Conservation (phyloP, 2,888 invertebrate genomes). For the Orgyia antiqua region DNA sequence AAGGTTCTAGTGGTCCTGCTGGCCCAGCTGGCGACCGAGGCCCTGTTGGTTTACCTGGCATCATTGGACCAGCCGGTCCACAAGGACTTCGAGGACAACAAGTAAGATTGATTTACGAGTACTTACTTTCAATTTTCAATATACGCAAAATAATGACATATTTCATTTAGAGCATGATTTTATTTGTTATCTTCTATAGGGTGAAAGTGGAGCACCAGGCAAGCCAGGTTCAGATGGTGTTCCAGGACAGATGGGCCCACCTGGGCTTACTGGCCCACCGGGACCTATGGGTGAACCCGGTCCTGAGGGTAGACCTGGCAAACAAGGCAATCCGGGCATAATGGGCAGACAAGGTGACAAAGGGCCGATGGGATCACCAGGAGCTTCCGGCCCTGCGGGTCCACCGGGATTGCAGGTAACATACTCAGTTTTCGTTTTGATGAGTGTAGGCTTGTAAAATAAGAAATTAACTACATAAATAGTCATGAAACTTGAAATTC, state of each 20-base stretch:
- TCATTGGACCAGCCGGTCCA: slow-evolving; percentile 80
- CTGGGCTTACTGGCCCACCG: slow-evolving; percentile 82
- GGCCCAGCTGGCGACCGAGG: slow-evolving; percentile 84
- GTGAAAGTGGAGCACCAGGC: slow-evolving; percentile 84
- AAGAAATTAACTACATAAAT: too few relatives aligned
- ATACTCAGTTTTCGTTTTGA: slow-evolving; percentile 3
- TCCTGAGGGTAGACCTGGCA: slow-evolving; percentile 81
- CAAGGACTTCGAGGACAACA: slow-evolving; percentile 81
- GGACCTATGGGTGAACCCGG: slow-evolving; percentile 81
- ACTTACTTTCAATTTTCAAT: not conserved
- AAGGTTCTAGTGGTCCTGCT: slow-evolving; percentile 83
- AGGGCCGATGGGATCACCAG: slow-evolving; percentile 82
- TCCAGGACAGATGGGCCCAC: slow-evolving; percentile 81
- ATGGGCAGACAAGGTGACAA: slow-evolving; percentile 87
- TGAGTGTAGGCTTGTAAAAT: too few relatives aligned
- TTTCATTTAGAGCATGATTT: too few relatives aligned
- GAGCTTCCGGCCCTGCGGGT: slow-evolving; percentile 81
- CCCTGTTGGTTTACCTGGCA: slow-evolving; percentile 79
- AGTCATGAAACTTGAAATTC: too few relatives aligned
- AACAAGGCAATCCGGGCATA: slow-evolving; percentile 84
- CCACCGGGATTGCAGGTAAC: slow-evolving; percentile 83
- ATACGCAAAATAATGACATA: too few relatives aligned
- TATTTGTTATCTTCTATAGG: slow-evolving; percentile 48
- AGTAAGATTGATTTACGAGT: slow-evolving; percentile 42
- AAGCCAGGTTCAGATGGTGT: slow-evolving; percentile 86